Percentiles rank a stretch among this genome's conserved stretches.
phyloP scores from a whole-genome alignment of 2,113 vertebrate species.

The Pyxicephalus adspersus region DNA sequence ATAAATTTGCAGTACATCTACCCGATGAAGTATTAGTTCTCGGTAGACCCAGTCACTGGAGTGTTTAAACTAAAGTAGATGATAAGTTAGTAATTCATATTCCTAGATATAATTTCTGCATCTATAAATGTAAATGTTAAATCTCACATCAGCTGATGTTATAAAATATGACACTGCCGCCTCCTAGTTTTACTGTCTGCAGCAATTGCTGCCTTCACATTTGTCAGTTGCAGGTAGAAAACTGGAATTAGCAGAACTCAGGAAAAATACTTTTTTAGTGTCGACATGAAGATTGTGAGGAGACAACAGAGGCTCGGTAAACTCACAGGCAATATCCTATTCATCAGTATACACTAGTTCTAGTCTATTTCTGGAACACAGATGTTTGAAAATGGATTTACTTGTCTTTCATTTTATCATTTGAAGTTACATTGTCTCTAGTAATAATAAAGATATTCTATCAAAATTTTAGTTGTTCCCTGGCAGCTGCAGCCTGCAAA shows the following conservation, averaged over 20 bases:
- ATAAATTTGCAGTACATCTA: too few species aligned
- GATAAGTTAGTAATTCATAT: too few species aligned
- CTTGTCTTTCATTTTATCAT: background rate
- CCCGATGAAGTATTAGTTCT: too few species aligned
- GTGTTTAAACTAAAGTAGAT: too few species aligned
- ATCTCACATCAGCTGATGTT: conserved; percentile 67
- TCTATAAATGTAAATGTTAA: background rate
- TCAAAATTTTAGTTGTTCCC: too few species aligned
- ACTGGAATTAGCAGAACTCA: conserved; percentile 56
- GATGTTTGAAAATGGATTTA: conserved; percentile 59
- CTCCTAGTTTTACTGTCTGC: conserved; percentile 69
- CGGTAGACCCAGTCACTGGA: too few species aligned
- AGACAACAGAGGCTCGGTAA: conserved; percentile 43
- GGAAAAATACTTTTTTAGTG: conserved; percentile 57
- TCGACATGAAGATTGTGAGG: conserved; percentile 42
- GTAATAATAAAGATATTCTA: conserved; percentile 56
- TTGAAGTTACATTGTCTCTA: conserved; percentile 46
- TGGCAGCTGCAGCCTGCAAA: too few species aligned
- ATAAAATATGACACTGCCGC: conserved; percentile 65
- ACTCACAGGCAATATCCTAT: conserved; percentile 68
- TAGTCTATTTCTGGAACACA: conserved; percentile 69
- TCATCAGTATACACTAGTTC: conserved; percentile 70
- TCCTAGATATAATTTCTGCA: too few species aligned
- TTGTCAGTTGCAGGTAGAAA: conserved; percentile 66
- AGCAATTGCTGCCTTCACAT: conserved; percentile 70